These are phyloP conservation scores for Pimephales promelas DNA, from an alignment of 2,113 vertebrate species.

Conservation along the genomic window DNA sequence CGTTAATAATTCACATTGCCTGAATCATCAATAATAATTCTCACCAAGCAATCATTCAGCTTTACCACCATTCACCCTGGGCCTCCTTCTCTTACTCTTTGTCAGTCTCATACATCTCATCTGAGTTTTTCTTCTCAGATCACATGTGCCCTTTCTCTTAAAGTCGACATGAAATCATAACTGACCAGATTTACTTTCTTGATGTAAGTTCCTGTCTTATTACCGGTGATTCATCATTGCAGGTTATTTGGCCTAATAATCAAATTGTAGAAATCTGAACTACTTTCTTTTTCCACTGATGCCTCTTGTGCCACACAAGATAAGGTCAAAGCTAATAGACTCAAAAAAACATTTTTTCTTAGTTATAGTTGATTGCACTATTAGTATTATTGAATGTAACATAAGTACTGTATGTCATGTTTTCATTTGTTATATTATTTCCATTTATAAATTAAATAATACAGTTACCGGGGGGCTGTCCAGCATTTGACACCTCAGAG, in stretches of 20 bases:
- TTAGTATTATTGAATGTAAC: not conserved
- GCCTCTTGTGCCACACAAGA: too few relatives aligned
- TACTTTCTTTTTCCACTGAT: too few relatives aligned
- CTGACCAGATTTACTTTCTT: not conserved
- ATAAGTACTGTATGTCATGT: not conserved
- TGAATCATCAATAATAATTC: slow-evolving; percentile 84
- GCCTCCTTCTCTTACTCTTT: slow-evolving; percentile 35
- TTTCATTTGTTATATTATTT: slow-evolving; percentile 23
- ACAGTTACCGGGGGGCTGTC: not conserved
- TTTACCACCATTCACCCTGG: slow-evolving; percentile 67
- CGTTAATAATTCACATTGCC: slow-evolving; percentile 81
- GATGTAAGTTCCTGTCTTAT: not conserved
- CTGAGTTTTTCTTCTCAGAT: slow-evolving; percentile 58
- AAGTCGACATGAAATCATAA: slow-evolving; percentile 22
- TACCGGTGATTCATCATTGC: not conserved
- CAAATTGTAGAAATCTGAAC: not conserved
- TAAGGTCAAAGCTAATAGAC: not conserved
- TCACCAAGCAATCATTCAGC: slow-evolving; percentile 79
- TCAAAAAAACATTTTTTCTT: not conserved
- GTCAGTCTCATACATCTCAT: slow-evolving; percentile 15
- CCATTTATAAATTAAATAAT: slow-evolving; percentile 1
- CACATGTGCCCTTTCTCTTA: slow-evolving; percentile 58
- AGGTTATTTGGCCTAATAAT: not conserved
- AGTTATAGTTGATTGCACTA: not conserved
- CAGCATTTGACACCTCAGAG: not conserved